Conservation (phyloP, 2,113 vertebrate species). For the Neodon shergylaensis region DNA sequence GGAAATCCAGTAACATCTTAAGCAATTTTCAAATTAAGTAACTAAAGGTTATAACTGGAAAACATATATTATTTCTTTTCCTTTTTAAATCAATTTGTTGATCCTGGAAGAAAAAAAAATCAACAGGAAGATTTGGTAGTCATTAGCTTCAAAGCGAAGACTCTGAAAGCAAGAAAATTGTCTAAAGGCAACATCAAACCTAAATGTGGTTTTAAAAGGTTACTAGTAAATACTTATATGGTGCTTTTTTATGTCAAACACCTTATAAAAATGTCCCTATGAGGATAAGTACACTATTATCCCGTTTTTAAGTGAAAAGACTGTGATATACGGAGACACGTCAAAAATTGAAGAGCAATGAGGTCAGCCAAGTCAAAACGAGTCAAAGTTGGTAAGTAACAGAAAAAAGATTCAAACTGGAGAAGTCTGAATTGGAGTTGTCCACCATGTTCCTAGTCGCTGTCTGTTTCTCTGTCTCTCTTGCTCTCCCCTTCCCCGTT, state of each 20-base stretch:
- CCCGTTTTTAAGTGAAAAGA: neutral
- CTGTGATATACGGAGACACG: neutral
- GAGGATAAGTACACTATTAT: neutral
- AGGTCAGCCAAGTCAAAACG: neutral
- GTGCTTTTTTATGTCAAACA: neutral
- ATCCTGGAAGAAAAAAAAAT: slow-evolving; percentile 27
- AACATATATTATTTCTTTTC: neutral
- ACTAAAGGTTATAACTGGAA: neutral
- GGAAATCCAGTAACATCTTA: neutral
- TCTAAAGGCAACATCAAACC: slow-evolving; percentile 18
- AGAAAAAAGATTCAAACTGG: slow-evolving; percentile 2
- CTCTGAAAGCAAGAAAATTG: neutral
- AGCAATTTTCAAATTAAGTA: slow-evolving; percentile 33
- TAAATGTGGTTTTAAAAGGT: neutral
- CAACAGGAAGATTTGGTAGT: neutral
- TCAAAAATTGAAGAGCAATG: neutral
- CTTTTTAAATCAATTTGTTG: neutral
- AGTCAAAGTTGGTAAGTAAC: neutral
- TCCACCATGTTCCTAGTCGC: neutral
- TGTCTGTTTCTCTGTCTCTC: neutral
- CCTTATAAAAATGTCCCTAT: slow-evolving; percentile 9
- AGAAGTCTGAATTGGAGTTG: neutral
- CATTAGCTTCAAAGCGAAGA: neutral
- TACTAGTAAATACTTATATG: neutral
- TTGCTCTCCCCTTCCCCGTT: neutral